Percentiles rank a stretch among this genome's conserved stretches.
phyloP scores from a whole-genome alignment of 2,888 invertebrate species.

The Eristalis intricaria region DNA sequence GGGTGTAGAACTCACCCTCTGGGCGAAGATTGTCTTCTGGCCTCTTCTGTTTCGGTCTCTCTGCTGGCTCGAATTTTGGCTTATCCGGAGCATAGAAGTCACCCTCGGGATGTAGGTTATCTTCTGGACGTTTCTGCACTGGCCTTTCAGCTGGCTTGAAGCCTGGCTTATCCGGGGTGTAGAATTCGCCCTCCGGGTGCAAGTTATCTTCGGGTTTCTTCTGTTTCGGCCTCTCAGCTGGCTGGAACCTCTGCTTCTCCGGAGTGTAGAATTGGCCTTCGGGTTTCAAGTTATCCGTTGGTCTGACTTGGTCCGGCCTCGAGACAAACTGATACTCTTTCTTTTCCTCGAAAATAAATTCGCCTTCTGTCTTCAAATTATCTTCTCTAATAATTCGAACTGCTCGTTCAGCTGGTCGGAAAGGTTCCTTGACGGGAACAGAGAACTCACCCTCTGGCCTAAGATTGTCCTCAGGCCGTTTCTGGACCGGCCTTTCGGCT shows the following conservation, averaged over 20 bases:
- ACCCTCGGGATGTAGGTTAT: constrained; percentile 84
- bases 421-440: too few species aligned
- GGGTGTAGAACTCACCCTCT: constrained; percentile 82
- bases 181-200: constrained; percentile 83
- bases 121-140: constrained; percentile 80
- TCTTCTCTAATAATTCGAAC: too few species aligned
- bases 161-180: constrained; percentile 78
- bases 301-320: too few species aligned
- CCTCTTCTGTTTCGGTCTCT: constrained; percentile 82
- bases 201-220: constrained; percentile 81
- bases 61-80: constrained; percentile 80
- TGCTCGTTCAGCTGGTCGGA: too few species aligned
- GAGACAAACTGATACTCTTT: too few species aligned
- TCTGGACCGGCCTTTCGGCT: too few species aligned
- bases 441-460: too few species aligned
- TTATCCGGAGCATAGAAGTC: constrained; percentile 82
- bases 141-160: constrained; percentile 77
- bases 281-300: too few species aligned
- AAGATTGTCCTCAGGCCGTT: too few species aligned
- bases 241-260: constrained; percentile 81
- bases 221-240: constrained; percentile 82
- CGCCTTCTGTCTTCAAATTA: too few species aligned
- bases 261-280: constrained; percentile 79
- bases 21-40: constrained; percentile 81
- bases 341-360: too few species aligned